Percentiles rank a stretch among this genome's conserved stretches.
phyloP scores from a whole-genome alignment of 2,888 invertebrate species.

The Agrochola lychnidis region DNA sequence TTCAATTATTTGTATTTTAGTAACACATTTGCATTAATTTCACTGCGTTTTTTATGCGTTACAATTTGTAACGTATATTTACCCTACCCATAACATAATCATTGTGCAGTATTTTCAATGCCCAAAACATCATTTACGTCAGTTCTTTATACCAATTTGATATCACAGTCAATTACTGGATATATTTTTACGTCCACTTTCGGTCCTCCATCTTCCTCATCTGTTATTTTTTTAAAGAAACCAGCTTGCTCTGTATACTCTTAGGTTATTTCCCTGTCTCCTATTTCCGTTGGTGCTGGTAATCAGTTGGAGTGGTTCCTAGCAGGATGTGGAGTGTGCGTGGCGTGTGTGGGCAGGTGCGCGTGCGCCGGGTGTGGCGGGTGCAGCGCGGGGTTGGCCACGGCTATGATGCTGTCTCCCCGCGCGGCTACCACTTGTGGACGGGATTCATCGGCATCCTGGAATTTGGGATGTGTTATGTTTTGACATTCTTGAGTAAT shows the following conservation, averaged over 20 bases:
- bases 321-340: constrained; percentile 74
- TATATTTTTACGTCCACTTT: neutral
- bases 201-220: neutral
- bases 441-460: constrained; percentile 86
- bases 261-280: neutral
- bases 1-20: neutral
- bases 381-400: constrained; percentile 96
- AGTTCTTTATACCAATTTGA: neutral
- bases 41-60: neutral
- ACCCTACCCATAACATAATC: neutral
- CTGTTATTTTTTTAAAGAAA: neutral
- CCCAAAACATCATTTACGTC: neutral
- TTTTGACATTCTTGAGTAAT: neutral
- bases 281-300: neutral
- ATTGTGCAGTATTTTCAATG: neutral
- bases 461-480: constrained; percentile 5
- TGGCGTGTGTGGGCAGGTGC: constrained; percentile 84
- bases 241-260: neutral
- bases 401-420: constrained; percentile 96
- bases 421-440: constrained; percentile 95
- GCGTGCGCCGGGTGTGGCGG: constrained; percentile 85
- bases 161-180: constrained; percentile 14
- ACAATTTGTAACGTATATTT: neutral
- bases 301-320: constrained; percentile 85
- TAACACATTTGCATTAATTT: neutral